Evolutionary conservation across 1,140 invertebrate genomes (phyloP).

Genomic region (Lasioglossum baleicum): DNA sequence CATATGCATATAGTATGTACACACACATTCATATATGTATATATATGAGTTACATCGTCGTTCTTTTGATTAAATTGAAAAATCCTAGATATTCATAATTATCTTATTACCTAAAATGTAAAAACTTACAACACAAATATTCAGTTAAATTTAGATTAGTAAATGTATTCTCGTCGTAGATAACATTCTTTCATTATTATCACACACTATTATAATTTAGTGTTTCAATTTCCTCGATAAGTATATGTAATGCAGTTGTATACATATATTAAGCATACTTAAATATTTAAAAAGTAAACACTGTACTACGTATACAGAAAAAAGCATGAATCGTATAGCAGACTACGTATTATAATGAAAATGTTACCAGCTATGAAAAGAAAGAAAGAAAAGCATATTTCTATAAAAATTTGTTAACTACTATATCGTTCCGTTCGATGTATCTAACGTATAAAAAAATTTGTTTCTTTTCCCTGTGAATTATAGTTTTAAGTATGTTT

Average conservation of each 20-base stretch:
- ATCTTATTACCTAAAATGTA: constrained; percentile 63
- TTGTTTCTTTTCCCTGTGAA: constrained; percentile 29
- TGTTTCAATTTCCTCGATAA: constrained; percentile 56
- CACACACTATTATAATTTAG: constrained; percentile 53
- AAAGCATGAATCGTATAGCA: constrained; percentile 33
- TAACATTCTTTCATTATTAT: constrained; percentile 52
- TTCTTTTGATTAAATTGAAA: constrained; percentile 73
- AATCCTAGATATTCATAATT: constrained; percentile 66
- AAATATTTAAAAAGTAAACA: constrained; percentile 44
- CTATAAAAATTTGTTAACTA: constrained; percentile 54
- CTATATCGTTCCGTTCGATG: constrained; percentile 38
- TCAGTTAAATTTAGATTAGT: constrained; percentile 56
- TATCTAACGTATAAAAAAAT: constrained; percentile 48
- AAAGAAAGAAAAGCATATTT: constrained; percentile 42
- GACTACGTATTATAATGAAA: constrained; percentile 3
- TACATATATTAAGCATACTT: constrained; percentile 55
- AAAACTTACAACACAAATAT: constrained; percentile 60
- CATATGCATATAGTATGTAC: constrained; percentile 3
- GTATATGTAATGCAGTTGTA: constrained; percentile 28
- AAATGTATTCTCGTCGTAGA: constrained; percentile 50
- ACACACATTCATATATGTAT: constrained; percentile 21
- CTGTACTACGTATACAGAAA: constrained; percentile 18
- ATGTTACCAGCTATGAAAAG: constrained; percentile 15
- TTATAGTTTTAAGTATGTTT: constrained; percentile 31
- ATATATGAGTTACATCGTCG: constrained; percentile 50